Conservation (phyloP, 2,888 invertebrate species). For the Psylliodes chrysocephalus region DNA sequence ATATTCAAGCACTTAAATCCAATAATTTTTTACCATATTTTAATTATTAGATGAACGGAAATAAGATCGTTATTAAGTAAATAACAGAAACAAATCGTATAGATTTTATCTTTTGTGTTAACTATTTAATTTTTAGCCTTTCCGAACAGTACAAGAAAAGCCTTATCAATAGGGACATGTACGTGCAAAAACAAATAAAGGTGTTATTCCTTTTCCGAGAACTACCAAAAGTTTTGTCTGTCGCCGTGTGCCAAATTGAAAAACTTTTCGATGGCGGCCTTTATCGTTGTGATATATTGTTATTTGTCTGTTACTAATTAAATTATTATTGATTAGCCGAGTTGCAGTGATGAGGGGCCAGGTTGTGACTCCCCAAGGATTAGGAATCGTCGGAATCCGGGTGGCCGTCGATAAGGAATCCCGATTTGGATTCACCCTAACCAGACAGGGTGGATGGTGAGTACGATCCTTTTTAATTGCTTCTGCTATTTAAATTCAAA, state of each 20-base stretch:
- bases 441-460: conserved; percentile 94
- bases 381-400: conserved; percentile 96
- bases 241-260: conserved; percentile 8
- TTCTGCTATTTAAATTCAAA: conserved; percentile 12
- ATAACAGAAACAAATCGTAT: too few species aligned
- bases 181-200: too few species aligned
- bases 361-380: conserved; percentile 93
- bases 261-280: conserved; percentile 12
- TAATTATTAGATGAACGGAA: too few species aligned
- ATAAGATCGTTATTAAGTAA: too few species aligned
- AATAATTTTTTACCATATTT: too few species aligned
- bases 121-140: too few species aligned
- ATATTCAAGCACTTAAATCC: too few species aligned
- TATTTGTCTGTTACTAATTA: conserved; percentile 38
- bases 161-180: too few species aligned
- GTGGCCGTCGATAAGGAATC: conserved; percentile 95
- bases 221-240: conserved; percentile 26
- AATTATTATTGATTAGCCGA: conserved; percentile 74
- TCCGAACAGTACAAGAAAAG: too few species aligned
- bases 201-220: too few species aligned
- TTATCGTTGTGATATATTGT: conserved; percentile 30
- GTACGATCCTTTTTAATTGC: conserved; percentile 60
- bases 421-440: conserved; percentile 94
- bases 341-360: conserved; percentile 98
- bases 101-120: too few species aligned